These are phyloP conservation scores for Vidua macroura DNA, from an alignment of 2,113 vertebrate genomes.

Conservation along the genomic window DNA sequence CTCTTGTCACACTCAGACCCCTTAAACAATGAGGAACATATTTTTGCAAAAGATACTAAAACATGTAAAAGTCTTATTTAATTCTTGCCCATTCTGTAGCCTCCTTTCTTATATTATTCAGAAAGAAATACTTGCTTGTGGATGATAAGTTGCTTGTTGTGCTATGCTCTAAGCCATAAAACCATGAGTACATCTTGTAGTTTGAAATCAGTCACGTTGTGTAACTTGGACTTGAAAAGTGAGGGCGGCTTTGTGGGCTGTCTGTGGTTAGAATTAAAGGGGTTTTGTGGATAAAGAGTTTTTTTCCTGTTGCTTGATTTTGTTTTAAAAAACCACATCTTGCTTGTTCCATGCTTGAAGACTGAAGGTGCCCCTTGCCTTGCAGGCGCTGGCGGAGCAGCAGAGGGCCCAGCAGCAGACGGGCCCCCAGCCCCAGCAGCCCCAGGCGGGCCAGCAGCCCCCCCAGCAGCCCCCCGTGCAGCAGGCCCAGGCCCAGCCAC, in stretches of 20 bases:
- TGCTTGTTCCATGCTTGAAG: neutral
- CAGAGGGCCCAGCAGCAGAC: slow-evolving; percentile 85
- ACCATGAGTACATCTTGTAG: neutral
- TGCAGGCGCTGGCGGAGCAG: slow-evolving; percentile 87
- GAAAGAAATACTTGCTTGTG: neutral
- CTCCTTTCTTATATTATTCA: neutral
- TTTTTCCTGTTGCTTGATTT: neutral
- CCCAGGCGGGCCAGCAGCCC: slow-evolving; percentile 67
- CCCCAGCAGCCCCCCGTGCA: slow-evolving; percentile 65
- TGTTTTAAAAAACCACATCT: neutral
- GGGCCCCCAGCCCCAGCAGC: slow-evolving; percentile 75
- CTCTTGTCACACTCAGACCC: neutral
- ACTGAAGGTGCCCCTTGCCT: neutral
- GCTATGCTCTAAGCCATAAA: neutral
- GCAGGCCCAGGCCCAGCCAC: slow-evolving; percentile 72
- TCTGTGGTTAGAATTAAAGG: neutral
- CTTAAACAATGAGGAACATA: neutral
- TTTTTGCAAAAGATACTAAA: neutral
- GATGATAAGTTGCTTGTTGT: neutral
- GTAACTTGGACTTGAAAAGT: neutral
- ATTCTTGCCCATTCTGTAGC: neutral
- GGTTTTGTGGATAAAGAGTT: neutral
- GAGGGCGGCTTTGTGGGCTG: neutral
- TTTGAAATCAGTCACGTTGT: neutral
- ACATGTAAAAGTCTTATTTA: neutral